Conservation (phyloP, 2,797 vertebrate species). For the Pterois miles region DNA sequence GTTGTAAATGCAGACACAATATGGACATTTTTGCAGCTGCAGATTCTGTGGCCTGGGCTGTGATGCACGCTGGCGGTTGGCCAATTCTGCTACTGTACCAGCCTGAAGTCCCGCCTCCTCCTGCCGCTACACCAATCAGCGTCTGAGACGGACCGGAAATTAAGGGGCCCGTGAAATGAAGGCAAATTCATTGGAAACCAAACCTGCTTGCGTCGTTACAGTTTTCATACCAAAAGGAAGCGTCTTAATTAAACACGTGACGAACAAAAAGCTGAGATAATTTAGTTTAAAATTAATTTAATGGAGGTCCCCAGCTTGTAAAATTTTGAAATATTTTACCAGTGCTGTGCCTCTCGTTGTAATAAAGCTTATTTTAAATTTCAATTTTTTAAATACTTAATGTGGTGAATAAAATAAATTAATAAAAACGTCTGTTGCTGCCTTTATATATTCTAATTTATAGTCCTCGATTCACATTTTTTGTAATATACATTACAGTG, state of each 20-base stretch:
- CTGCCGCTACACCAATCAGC: slow-evolving; percentile 50
- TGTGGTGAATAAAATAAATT: neutral
- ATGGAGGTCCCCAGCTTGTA: neutral
- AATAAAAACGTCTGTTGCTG: too few species aligned
- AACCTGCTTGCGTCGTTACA: neutral
- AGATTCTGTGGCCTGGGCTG: slow-evolving; percentile 47
- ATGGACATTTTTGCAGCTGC: slow-evolving; percentile 65
- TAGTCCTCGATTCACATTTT: too few species aligned
- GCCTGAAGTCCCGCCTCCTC: slow-evolving; percentile 58
- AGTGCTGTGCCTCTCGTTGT: neutral
- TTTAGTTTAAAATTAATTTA: neutral
- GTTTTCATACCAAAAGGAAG: neutral
- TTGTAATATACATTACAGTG: too few species aligned
- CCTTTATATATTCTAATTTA: too few species aligned
- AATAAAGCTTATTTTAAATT: neutral
- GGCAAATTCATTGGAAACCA: neutral
- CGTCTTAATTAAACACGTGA: neutral
- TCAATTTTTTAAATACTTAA: neutral
- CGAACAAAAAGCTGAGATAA: neutral
- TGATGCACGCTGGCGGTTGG: slow-evolving; percentile 62
- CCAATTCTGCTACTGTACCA: slow-evolving; percentile 48
- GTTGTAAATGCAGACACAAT: slow-evolving; percentile 37
- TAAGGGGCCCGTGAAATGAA: neutral
- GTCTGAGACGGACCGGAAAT: slow-evolving; percentile 34
- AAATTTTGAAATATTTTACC: neutral